Base-by-base conservation (phyloP, 1,140 invertebrate genomes). In the Sitophilus oryzae region DNA sequence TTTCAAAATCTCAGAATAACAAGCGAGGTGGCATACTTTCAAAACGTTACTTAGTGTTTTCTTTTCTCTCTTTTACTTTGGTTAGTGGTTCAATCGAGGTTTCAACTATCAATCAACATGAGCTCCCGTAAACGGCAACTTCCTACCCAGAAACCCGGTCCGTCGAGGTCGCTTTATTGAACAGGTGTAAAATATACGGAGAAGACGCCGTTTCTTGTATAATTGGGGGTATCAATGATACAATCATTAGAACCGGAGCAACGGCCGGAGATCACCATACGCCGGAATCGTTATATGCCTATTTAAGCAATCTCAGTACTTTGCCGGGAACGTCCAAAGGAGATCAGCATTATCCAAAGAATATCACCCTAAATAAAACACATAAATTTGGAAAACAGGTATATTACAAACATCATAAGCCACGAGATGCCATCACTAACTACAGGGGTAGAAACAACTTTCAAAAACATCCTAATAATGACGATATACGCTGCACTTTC, bases 151-250 rank as follows among this genome's bases (percentile, higher is more conserved):
- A n/a, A n/a, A n/a, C n/a, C n/a, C n/a, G n/a, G n/a, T n/a, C n/a
- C n/a, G n/a, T n/a, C n/a, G n/a, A n/a, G n/a, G n/a, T n/a, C n/a
- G n/a, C n/a, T n/a, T n/a, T n/a, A n/a, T n/a, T n/a, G n/a, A n/a
- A n/a, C n/a, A n/a, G n/a, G n/a, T n/a, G n/a, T n/a, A n/a, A n/a
- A n/a, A n/a, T n/a, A n/a, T n/a, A n/a, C n/a, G n/a, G n/a, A n/a
- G n/a, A n/a, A n/a, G n/a, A n/a, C n/a, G n/a, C n/a, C n/a, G 64
- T 73, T 0, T 71, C 68, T 0, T 70, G 69, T 41, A 62, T 72
- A 9, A 71, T 70, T 19, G 48, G 61, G n/a, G 68, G 67, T 2
- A 60, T 60, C 9, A 18, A 36, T 8, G 58, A 60, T 40, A 16
- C 14, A 1, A 35, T 52, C 11, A 45, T 58, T 3, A 52, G 49